Evolutionary conservation across 2,113 vertebrate genomes (phyloP).

Genomic region (Megaleporinus macrocephalus): DNA sequence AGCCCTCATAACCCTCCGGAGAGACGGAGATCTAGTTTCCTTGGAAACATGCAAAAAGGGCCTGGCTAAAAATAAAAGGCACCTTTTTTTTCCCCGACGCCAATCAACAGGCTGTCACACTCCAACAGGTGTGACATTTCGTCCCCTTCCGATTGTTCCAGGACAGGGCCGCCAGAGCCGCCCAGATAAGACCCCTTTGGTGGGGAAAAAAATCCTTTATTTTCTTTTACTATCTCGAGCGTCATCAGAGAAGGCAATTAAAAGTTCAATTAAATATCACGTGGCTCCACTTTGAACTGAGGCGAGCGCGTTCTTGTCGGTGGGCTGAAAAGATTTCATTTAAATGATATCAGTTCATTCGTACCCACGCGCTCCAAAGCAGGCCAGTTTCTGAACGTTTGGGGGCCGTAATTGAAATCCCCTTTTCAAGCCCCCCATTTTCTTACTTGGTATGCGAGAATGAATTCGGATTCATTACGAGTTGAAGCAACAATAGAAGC

Average conservation of each 20-base stretch:
- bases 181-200: neutral
- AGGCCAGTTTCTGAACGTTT: too few species aligned
- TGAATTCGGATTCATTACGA: too few species aligned
- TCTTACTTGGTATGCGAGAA: too few species aligned
- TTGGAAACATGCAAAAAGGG: slow-evolving; percentile 40
- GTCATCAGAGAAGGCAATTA: neutral
- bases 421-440: too few species aligned
- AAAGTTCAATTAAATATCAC: neutral
- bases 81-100: slow-evolving; percentile 2
- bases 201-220: neutral
- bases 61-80: slow-evolving; percentile 37
- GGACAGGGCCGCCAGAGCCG: neutral
- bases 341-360: slow-evolving; percentile 17
- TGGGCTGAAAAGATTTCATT: neutral
- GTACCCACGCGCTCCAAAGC: neutral
- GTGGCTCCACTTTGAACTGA: neutral
- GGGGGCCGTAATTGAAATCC: too few species aligned
- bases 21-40: slow-evolving; percentile 37
- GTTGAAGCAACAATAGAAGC: too few species aligned
- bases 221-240: neutral
- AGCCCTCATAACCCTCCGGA: slow-evolving; percentile 12
- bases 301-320: too few species aligned
- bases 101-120: slow-evolving; percentile 15
- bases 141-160: neutral
- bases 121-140: slow-evolving; percentile 42